These are phyloP conservation scores for Spodoptera litura DNA, from an alignment of 1,140 invertebrate species.

Conservation along the genomic window DNA sequence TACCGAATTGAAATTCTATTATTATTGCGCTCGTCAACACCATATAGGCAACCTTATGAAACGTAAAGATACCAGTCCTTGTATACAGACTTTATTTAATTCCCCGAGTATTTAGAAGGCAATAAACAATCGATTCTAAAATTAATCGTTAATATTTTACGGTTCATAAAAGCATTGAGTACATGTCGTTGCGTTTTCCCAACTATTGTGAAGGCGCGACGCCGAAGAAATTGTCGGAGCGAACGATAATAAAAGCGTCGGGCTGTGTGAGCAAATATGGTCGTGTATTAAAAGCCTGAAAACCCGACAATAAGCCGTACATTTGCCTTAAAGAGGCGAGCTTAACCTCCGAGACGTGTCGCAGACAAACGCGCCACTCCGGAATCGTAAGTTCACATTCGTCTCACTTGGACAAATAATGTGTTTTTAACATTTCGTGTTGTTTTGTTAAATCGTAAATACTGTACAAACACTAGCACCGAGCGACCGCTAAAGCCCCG, in stretches of 20 bases:
- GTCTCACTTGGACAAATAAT: constrained; percentile 84
- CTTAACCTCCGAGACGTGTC: constrained; percentile 79
- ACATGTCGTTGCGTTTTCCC: constrained; percentile 58
- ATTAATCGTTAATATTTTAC: constrained; percentile 65
- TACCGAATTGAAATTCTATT: constrained; percentile 21
- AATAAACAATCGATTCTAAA: constrained; percentile 53
- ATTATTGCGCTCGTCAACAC: neutral
- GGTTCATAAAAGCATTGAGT: constrained; percentile 72
- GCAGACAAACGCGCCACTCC: constrained; percentile 77
- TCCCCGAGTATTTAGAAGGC: constrained; percentile 32
- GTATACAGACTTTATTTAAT: constrained; percentile 42
- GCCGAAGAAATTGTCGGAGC: constrained; percentile 62
- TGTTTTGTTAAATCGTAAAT: constrained; percentile 86
- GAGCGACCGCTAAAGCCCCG: constrained; percentile 62
- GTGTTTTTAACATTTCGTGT: constrained; percentile 86
- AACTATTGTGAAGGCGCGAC: constrained; percentile 64
- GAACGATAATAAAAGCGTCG: constrained; percentile 77
- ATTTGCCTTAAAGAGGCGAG: constrained; percentile 74
- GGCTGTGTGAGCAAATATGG: constrained; percentile 73
- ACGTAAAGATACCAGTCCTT: neutral
- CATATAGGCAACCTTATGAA: constrained; percentile 9
- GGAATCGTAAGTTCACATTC: constrained; percentile 83
- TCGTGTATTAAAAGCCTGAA: constrained; percentile 74
- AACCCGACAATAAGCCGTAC: constrained; percentile 80
- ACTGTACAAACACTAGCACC: constrained; percentile 79